Conservation (phyloP, 2,113 vertebrate species). For the Apus apus region DNA sequence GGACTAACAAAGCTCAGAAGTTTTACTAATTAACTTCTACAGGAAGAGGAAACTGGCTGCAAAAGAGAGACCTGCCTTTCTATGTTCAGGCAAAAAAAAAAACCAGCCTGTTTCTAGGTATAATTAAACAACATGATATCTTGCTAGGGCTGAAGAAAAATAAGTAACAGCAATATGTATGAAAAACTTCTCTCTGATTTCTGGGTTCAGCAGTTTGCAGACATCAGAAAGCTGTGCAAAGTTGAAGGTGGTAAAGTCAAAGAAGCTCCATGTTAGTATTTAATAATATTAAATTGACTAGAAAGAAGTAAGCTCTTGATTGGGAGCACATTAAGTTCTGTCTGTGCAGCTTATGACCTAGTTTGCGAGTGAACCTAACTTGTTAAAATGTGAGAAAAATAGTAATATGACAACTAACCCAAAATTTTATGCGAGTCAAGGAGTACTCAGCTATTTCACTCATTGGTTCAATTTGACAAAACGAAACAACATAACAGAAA, state of each 20-base stretch:
- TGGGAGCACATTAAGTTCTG: not conserved
- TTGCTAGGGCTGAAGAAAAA: not conserved
- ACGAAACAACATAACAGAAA: too few relatives aligned
- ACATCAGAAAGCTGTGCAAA: not conserved
- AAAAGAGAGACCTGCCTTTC: not conserved
- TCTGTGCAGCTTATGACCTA: not conserved
- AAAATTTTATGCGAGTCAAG: not conserved
- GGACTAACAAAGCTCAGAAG: not conserved
- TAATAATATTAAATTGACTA: conserved; percentile 24
- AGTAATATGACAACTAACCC: not conserved
- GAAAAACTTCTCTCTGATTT: not conserved
- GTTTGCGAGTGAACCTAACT: not conserved
- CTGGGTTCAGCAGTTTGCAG: not conserved
- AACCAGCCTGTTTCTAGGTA: not conserved
- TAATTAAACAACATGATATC: not conserved
- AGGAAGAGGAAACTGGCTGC: not conserved
- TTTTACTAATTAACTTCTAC: conserved; percentile 7
- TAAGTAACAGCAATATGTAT: not conserved
- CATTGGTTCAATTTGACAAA: not conserved
- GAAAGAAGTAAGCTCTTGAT: not conserved
- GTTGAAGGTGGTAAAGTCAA: not conserved
- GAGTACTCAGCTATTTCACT: not conserved
- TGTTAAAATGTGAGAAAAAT: not conserved
- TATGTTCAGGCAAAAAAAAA: not conserved
- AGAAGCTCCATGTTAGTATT: not conserved